Evolutionary conservation across 2,113 vertebrate species (phyloP), one percentile per base, ranked within the genome.

Genomic region (Cynopterus brachyotis): DNA sequence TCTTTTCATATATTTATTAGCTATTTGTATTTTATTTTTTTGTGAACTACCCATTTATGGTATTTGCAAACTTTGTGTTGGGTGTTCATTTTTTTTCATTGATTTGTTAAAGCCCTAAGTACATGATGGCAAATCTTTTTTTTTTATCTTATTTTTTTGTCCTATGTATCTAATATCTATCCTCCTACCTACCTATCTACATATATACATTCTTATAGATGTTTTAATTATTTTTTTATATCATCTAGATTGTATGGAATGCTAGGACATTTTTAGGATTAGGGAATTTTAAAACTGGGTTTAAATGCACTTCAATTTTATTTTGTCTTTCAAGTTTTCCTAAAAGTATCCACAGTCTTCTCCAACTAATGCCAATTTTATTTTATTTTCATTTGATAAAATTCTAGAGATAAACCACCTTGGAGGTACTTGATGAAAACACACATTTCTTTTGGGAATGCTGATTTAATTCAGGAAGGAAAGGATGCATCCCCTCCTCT

Each of bases 211-310:
- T 81, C 13, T 2, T 91, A 79, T 32, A 47, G 19, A 60, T 75
- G 3, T 76, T 57, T 96, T 75, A 69, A 42, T 69, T 8, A 60
- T 91, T 92, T 95, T 76, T 55, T 59, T 53, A 73, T 37, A 6
- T 26, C 50, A 73, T 84, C 17, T 30, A 22, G 9, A 19, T 86
- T 89, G 85, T 60, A 3, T 73, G 60, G 20, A 82, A 80, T 57
- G 12, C 26, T 64, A 47, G 37, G 42, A 64, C 66, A 11, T 16
- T 92, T 94, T 92, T 83, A 87, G 55, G 55, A 55, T 55, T 75
- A 95, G 45, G 37, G 28, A 55, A 62, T 89, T 97, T 92, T 24
- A 79, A 95, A 89, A 62, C 3, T 88, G 1, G 35, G 70, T 91
- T 95, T 80, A 93, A 91, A n/a, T 30, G 4, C 19, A 86, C 9